Evolutionary conservation across 2,888 invertebrate genomes (phyloP).

Genomic region (Stenolophus ochropezus): DNA sequence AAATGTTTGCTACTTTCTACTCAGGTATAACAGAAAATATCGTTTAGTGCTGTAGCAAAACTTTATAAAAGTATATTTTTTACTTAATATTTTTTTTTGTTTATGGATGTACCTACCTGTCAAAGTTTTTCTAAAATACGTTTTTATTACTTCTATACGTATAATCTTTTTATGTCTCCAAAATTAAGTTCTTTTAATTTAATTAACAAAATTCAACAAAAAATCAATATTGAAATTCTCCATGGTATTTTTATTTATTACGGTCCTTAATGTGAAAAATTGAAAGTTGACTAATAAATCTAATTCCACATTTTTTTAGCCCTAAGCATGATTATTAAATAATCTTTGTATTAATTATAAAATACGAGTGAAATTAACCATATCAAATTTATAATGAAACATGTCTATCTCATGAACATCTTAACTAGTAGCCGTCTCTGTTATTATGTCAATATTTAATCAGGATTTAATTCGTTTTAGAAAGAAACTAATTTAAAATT

Average conservation of each 20-base stretch:
- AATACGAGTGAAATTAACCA: conserved; percentile 9
- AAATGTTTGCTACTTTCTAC: too few relatives aligned
- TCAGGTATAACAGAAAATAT: too few relatives aligned
- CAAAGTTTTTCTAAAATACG: too few relatives aligned
- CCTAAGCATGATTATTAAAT: conserved; percentile 3
- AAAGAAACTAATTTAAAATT: conserved; percentile 24
- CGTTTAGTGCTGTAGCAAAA: too few relatives aligned
- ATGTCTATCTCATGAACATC: conserved; percentile 11
- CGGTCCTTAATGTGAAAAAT: not conserved
- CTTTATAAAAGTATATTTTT: too few relatives aligned
- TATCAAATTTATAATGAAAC: conserved; percentile 22
- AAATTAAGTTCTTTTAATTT: not conserved
- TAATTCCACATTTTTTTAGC: not conserved
- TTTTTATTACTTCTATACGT: too few relatives aligned
- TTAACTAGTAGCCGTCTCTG: conserved; percentile 18
- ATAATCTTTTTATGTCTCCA: not conserved
- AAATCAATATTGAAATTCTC: not conserved
- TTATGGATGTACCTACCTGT: too few relatives aligned
- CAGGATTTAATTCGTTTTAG: conserved; percentile 10
- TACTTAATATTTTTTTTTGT: too few relatives aligned
- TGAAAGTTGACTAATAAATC: not conserved
- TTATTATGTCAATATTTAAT: conserved; percentile 29
- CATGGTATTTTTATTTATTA: not conserved
- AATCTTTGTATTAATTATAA: conserved; percentile 10
- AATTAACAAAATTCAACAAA: not conserved